phyloP scores from a whole-genome alignment of 2,797 vertebrate species.

The Taeniopygia guttata region DNA sequence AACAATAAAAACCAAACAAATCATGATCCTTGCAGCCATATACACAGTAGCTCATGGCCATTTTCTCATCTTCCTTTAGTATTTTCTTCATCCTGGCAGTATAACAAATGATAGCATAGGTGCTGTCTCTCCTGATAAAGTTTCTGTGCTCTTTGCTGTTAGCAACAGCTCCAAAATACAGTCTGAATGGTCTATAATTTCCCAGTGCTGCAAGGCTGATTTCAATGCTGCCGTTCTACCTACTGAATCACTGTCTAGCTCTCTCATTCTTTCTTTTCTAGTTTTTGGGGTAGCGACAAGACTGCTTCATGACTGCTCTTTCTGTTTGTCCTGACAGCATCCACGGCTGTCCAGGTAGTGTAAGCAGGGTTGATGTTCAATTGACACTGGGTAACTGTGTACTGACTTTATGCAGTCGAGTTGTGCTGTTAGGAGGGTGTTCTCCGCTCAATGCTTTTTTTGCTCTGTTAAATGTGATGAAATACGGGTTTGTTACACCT shows the following conservation, averaged over 20 bases:
- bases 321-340: neutral
- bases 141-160: neutral
- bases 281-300: neutral
- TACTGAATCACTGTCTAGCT: neutral
- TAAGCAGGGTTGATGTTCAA: neutral
- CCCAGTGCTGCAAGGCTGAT: neutral
- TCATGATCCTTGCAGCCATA: neutral
- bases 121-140: neutral
- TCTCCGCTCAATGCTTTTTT: neutral
- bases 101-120: neutral
- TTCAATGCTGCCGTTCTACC: neutral
- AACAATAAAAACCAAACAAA: slow-evolving; percentile 14
- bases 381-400: neutral
- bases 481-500: neutral
- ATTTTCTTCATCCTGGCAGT: neutral
- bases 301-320: neutral
- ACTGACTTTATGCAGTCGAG: neutral
- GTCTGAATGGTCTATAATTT: neutral
- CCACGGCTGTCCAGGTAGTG: neutral
- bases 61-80: neutral
- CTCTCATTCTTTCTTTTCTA: neutral
- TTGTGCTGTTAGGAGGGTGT: no score
- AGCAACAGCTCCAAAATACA: neutral
- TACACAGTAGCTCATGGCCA: neutral
- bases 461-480: neutral